Evolutionary conservation across 1,140 invertebrate genomes (phyloP), one percentile per base, ranked within the genome.

Genomic region (Lerema accius): DNA sequence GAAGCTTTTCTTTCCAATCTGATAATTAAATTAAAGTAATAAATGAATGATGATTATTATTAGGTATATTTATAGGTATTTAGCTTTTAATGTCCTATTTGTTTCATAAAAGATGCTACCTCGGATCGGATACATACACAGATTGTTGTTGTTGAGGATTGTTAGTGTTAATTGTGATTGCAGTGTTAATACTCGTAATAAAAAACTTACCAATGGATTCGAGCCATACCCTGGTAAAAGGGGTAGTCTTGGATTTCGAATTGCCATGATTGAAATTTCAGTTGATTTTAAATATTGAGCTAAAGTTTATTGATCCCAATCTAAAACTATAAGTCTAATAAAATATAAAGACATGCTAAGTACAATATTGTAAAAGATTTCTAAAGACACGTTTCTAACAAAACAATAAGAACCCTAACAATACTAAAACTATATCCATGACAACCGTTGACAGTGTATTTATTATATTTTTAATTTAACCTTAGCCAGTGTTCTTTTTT

Each of bases 1-100:
- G 32, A 90, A 90, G 11, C 61, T 85, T 32, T 68, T 89, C 46
- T 82, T 88, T 7, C 87, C 87, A 51, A 90, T 78, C 87, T 90
- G 58, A 15, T 65, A 71, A 32, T 11, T 13, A 67, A 48, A 19
- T n/a, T 11, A 42, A 42, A 45, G 3, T 16, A 55, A 28, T n/a
- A n/a, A n/a, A n/a, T n/a, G n/a, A n/a, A 49, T 0, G 9, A 26
- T 23, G 19, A 23, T 23, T 5, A 23, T 23, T 23, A 3, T 23
- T 2, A 23, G 2, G 19, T 23, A 3, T 2, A 23, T 23, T 23
- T n/a, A n/a, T n/a, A n/a, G n/a, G n/a, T n/a, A n/a, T n/a, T n/a
- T n/a, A n/a, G n/a, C n/a, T n/a, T n/a, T n/a, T n/a, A n/a, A n/a
- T n/a, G n/a, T n/a, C n/a, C n/a, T n/a, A n/a, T n/a, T n/a, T n/a